Conservation (phyloP, 1,140 invertebrate genomes). For the Leptinotarsa texana region DNA sequence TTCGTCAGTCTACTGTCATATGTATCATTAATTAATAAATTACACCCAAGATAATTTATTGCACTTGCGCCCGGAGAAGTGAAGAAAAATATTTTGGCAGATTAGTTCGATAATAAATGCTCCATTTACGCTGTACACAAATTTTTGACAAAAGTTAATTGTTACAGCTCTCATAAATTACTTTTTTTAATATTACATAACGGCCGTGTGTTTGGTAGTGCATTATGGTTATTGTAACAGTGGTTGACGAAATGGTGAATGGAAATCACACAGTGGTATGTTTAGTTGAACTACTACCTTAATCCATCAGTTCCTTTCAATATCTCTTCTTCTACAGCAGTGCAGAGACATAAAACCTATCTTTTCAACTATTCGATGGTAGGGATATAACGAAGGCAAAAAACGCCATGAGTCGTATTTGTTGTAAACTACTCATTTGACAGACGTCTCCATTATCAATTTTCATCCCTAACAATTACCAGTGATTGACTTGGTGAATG, state of each 20-base stretch:
- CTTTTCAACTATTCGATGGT: too few species aligned
- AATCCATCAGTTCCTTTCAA: background rate
- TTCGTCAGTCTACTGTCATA: slow-evolving; percentile 2
- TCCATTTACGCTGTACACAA: background rate
- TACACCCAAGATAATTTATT: background rate
- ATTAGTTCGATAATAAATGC: background rate
- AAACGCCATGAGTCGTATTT: too few species aligned
- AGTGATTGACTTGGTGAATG: too few species aligned
- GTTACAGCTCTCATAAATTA: background rate
- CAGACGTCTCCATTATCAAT: too few species aligned
- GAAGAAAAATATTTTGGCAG: background rate
- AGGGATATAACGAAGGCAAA: too few species aligned
- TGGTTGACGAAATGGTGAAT: background rate
- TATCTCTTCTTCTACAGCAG: too few species aligned
- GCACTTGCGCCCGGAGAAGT: background rate
- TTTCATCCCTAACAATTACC: too few species aligned
- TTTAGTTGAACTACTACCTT: background rate
- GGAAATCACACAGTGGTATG: background rate
- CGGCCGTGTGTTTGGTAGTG: background rate
- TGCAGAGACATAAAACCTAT: too few species aligned
- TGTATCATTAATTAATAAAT: slow-evolving; percentile 1
- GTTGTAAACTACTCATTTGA: too few species aligned
- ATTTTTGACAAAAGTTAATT: background rate
- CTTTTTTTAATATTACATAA: background rate
- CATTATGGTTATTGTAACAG: background rate